Evolutionary conservation across 2,797 vertebrate species (phyloP), one percentile per base, ranked within the genome.

Genomic region (Harpagifer antarcticus): DNA sequence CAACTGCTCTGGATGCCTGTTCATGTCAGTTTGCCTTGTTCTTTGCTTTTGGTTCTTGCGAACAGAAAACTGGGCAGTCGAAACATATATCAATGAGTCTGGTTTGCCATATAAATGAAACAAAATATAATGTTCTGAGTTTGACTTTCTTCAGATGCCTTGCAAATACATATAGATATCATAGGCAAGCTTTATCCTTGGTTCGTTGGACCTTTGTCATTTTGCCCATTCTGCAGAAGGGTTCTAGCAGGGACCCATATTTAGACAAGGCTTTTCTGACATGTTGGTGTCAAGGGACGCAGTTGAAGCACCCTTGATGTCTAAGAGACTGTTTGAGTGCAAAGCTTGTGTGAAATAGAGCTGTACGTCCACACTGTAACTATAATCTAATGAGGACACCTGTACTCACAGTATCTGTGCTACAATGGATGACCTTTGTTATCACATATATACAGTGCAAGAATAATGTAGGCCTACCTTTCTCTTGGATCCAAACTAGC

Each of bases 381-480:
- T 50, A 20, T 45, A 64, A n/a, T 60, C 71, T 20, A 19, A 54
- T 44, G 31, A 54, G 14, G 15, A 47, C 19, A 27, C 31, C 0
- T 57, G 49, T 43, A 68, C 37, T 53, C 37, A 40, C 12, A 44
- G 23, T 5, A 54, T 13, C 19, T 27, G 19, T 15, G 16, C 82
- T 69, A 66, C 27, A 33, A 19, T 61, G 14, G 10, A 83, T 70
- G 66, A 67, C 53, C 43, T 74, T 74, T 76, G 57, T 62, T 73
- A 61, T 16, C 56, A 23, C 43, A 54, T 50, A 59, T 62, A 42
- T 19, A 42, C 20, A 60, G 6, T n/a, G 42, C 9, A 23, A 17
- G 62, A 61, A 72, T 64, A 20, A 55, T 54, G 45, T 68, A 37
- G 33, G 33, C 33, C 33, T 37, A 68, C 65, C 55, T 71, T 58